A percentile compares a stretch with the other conserved stretches of the same genome.
Conservation (phyloP, 2,888 invertebrate species). For the Conops quadrifasciatus region DNA sequence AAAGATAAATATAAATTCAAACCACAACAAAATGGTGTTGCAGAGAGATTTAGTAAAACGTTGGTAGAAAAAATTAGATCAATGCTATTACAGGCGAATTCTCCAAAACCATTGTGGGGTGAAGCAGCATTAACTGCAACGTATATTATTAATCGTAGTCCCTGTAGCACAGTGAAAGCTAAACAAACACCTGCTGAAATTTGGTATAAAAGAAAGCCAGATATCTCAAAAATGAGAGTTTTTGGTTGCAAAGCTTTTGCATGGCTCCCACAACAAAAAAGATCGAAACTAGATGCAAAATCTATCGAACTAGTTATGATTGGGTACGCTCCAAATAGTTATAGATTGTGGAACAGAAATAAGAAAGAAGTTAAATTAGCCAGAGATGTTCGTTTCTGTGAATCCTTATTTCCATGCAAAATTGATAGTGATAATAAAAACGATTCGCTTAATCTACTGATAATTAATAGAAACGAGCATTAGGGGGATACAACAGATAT, state of each 20-base stretch:
- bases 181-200: conserved; percentile 10
- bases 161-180: background rate
- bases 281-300: conserved; percentile 7
- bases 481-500: background rate
- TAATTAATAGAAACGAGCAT: background rate
- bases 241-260: conserved; percentile 13
- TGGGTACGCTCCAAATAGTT: conserved; percentile 18
- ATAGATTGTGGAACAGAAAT: conserved; percentile 6
- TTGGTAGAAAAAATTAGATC: conserved; percentile 5
- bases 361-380: background rate
- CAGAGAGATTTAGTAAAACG: conserved; percentile 9
- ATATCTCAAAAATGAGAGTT: conserved; percentile 3
- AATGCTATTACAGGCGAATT: conserved; percentile 1
- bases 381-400: background rate
- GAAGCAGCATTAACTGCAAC: conserved; percentile 3
- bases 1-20: too few relatives aligned
- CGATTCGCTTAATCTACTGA: background rate
- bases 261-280: conserved; percentile 17
- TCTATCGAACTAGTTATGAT: conserved; percentile 11
- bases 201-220: conserved; percentile 13
- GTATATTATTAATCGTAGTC: conserved; percentile 9
- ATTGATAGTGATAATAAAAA: too few relatives aligned
- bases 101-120: conserved; percentile 5
- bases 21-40: background rate
- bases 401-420: too few relatives aligned